These are phyloP conservation scores for Arctocebus calabarensis DNA, from an alignment of 2,797 vertebrate species.

Conservation along the genomic window DNA sequence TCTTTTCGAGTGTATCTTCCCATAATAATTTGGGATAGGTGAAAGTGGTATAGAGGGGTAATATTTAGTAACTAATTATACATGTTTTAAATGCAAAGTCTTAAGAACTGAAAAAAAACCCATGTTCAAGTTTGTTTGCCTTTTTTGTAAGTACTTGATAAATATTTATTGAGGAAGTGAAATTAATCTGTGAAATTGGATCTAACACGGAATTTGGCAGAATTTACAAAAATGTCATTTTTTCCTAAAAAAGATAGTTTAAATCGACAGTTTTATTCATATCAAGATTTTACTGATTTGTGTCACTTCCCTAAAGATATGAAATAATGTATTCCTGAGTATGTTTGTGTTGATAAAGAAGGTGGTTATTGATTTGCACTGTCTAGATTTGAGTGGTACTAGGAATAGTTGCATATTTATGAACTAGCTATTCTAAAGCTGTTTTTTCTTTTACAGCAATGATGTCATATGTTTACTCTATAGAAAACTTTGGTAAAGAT, in stretches of 20 bases:
- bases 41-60: background rate
- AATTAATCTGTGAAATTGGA: conserved; percentile 40
- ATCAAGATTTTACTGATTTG: conserved; percentile 50
- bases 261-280: conserved; percentile 45
- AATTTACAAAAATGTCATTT: conserved; percentile 14
- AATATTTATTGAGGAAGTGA: background rate
- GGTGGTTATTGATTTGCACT: background rate
- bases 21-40: conserved; percentile 7
- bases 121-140: background rate
- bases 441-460: background rate
- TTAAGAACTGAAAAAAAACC: conserved; percentile 47
- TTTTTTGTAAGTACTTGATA: conserved; percentile 30
- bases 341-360: conserved; percentile 8
- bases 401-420: conserved; percentile 35
- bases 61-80: conserved; percentile 10
- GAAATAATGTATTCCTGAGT: conserved; percentile 6
- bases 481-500: conserved; percentile 23
- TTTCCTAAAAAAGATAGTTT: background rate
- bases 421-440: conserved; percentile 18
- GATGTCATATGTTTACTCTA: background rate
- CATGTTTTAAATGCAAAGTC: conserved; percentile 21
- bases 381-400: conserved; percentile 6
- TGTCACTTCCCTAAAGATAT: conserved; percentile 43
- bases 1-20: background rate
- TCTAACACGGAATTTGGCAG: background rate